These are phyloP conservation scores for Calyptommatus sinebrachiatus DNA, from an alignment of 2,113 vertebrate species.

Conservation along the genomic window DNA sequence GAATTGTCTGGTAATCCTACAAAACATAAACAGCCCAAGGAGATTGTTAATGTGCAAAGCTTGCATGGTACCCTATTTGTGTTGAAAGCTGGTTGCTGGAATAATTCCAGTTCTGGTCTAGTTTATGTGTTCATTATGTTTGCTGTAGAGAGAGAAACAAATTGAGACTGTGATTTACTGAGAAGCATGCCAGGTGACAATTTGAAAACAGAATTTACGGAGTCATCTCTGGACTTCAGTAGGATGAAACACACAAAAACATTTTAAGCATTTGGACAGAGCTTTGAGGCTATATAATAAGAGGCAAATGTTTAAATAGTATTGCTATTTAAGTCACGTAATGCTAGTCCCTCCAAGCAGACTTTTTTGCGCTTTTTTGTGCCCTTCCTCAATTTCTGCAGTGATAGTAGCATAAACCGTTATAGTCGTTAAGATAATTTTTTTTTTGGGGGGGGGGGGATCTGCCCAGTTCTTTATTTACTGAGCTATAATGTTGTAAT, in stretches of 20 bases:
- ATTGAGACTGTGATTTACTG: not conserved
- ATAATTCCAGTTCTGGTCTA: not conserved
- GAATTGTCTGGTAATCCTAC: constrained; percentile 3
- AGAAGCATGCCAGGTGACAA: constrained; percentile 3
- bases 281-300: not conserved
- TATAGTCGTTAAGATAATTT: no score
- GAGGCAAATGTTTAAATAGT: not conserved
- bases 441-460: no score
- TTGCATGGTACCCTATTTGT: not conserved
- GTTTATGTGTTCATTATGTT: not conserved
- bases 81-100: constrained; percentile 1
- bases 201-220: not conserved
- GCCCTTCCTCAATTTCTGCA: no score
- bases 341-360: no score
- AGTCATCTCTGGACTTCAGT: not conserved
- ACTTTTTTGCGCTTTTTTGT: no score
- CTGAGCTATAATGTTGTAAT: no score
- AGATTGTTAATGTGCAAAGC: not conserved
- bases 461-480: no score
- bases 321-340: no score
- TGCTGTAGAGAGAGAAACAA: not conserved
- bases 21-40: not conserved
- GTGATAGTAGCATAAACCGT: no score
- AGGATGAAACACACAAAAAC: not conserved
- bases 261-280: not conserved